Evolutionary conservation across 1,140 invertebrate genomes (phyloP), one percentile per base, ranked within the genome.

Genomic region (Acromyrmex echinatior): DNA sequence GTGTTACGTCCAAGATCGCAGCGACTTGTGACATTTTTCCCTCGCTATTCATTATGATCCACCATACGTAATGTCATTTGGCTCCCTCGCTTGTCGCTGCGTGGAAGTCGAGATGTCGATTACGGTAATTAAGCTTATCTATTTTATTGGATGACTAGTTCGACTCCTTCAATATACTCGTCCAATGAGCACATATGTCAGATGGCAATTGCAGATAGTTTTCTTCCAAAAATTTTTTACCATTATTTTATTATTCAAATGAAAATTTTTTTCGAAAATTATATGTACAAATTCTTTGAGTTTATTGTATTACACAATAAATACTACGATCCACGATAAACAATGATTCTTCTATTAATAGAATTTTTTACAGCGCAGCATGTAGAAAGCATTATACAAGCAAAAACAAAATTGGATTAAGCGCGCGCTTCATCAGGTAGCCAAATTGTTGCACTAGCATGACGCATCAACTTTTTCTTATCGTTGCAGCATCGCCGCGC

Each of bases 41-140:
- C 56, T 10, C 7, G 25, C 5, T 60, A 81, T 62, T 89, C 73
- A 58, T 88, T 88, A 85, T 28, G 65, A 35, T 73, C 70, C 28
- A 31, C 85, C 77, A 90, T 89, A 81, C 88, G 88, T 35, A 81
- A 35, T 12, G 58, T 82, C 88, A 78, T 90, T 89, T 73, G 88
- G 87, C 63, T 25, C 88, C 65, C 53, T 73, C 51, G 18, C 12
- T 58, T 53, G 14, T 10, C 53, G 53, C 18, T 18, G 56, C 74
- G 51, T 84, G 56, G 73, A 70, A 66, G 45, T 53, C 87, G 18
- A 86, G 65, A 89, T 81, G 76, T 90, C 88, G 88, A 90, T 90
- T 86, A 87, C 84, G 71, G 88, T 90, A 90, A 90, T 90, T 90
- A 89, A 86, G 77, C 77, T 89, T 90, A 89, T 90, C 88, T 90